Percentiles rank a stretch among this genome's conserved stretches.
phyloP scores from a whole-genome alignment of 2,888 invertebrate genomes.

The Ferdinandea cuprea region DNA sequence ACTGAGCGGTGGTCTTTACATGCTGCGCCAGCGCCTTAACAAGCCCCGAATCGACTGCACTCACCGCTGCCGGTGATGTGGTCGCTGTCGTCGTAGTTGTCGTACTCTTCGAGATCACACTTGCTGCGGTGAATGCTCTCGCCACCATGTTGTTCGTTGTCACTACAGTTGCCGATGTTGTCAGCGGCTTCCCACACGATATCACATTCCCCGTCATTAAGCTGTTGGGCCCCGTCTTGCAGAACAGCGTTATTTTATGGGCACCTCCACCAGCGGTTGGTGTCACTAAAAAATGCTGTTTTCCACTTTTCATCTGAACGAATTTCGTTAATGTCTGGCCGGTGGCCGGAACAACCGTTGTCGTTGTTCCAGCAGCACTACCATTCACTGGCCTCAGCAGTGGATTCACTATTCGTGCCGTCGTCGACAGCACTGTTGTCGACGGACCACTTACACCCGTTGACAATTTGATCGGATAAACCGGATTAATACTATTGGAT shows the following conservation, averaged over 20 bases:
- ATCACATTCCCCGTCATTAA: constrained; percentile 67
- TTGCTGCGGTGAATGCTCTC: constrained; percentile 31
- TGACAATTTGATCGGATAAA: constrained; percentile 65
- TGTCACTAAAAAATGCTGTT: constrained; percentile 88
- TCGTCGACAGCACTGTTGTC: constrained; percentile 24
- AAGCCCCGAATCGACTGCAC: constrained; percentile 75
- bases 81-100: constrained; percentile 66
- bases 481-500: constrained; percentile 75
- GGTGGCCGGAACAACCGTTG: constrained; percentile 26
- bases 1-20: constrained; percentile 79
- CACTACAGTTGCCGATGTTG: constrained; percentile 45
- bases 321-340: constrained; percentile 85
- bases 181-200: constrained; percentile 65
- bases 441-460: constrained; percentile 49
- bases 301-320: constrained; percentile 88
- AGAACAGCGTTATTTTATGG: constrained; percentile 85
- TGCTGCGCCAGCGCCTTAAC: constrained; percentile 82
- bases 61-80: constrained; percentile 33
- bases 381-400: constrained; percentile 63
- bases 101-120: constrained; percentile 61
- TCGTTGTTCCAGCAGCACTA: constrained; percentile 39
- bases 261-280: constrained; percentile 84
- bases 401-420: constrained; percentile 68
- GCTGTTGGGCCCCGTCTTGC: constrained; percentile 81
- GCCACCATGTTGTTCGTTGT: constrained; percentile 61